These are phyloP conservation scores for Meteorus cinctellus DNA, from an alignment of 2,888 invertebrate genomes.

Conservation along the genomic window DNA sequence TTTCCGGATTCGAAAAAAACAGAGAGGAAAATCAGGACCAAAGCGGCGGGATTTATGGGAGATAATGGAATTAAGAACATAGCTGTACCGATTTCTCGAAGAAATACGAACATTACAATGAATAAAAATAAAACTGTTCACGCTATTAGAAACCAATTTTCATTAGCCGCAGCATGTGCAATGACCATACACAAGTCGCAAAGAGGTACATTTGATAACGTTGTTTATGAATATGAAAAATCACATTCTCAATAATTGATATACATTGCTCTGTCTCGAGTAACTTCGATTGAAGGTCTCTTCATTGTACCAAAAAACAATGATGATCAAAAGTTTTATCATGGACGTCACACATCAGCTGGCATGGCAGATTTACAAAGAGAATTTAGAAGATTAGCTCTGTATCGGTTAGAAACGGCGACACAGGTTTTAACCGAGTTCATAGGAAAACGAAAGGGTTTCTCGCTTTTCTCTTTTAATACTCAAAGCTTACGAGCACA, in stretches of 20 bases:
- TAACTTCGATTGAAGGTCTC: neutral
- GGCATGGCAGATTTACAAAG: neutral
- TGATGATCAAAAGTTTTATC: neutral
- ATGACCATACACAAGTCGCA: neutral
- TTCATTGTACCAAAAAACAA: neutral
- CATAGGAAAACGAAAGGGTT: neutral
- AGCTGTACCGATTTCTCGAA: neutral
- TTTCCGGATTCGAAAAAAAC: constrained; percentile 18
- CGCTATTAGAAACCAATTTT: neutral
- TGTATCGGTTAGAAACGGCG: no score
- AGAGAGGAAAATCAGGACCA: neutral
- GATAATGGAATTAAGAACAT: neutral
- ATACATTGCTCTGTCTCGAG: neutral
- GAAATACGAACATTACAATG: neutral
- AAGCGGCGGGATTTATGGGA: neutral
- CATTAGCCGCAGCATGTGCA: neutral
- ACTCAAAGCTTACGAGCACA: constrained; percentile 35
- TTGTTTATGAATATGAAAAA: neutral
- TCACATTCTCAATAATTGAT: neutral
- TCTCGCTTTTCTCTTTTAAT: constrained; percentile 28
- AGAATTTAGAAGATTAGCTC: neutral
- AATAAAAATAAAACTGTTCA: constrained; percentile 7
- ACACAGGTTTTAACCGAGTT: no score
- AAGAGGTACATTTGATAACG: neutral
- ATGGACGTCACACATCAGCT: neutral